Evolutionary conservation across 2,113 vertebrate species (phyloP), one percentile per base, ranked within the genome.

Genomic region (Podocnemis expansa): DNA sequence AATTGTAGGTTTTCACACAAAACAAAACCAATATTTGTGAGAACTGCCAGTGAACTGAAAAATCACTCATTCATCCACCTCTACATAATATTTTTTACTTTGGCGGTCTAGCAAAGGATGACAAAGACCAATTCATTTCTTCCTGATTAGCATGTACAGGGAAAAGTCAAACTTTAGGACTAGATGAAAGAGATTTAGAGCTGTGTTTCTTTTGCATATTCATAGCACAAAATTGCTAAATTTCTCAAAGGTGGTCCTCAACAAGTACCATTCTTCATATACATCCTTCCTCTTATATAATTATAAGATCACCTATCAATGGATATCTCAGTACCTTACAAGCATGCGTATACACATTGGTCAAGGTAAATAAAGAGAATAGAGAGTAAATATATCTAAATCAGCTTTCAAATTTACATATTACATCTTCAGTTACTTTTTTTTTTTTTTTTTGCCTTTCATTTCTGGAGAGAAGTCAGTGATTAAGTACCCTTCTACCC

Each of bases 401-500:
- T 38, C 9, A 24, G 41, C 67, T 81, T 87, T 43, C 45, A 92
- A 51, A 80, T 93, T 84, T 82, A 80, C 4, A 85, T 88, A 84
- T 84, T 78, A 92, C n/a, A 52, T 92, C 38, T 70, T 22, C 4
- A 78, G 5, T 82, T 60, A 52, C 2, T 38, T 76, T 94, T 94
- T 83, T 76, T 82, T 60, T 49, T 2, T 38, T 76, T 94, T 94
- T 83, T 76, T 70, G 17, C 7, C 5, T 91, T 95, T 27, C 27
- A 4, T 91, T 82, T 83, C 5, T n/a, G 82, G 92, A 67, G 84
- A 92, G 94, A 93, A 47, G 14, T 52, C 43, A 17, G 88, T 85
- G 12, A 31, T 79, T 47, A 70, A 92, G 58, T 52, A 90, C 19
- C 1, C 38, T 89, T 92, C 94, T 81, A 1, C 70, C 94, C 75